These are phyloP conservation scores for Sebastes oblongus DNA, from an alignment of 2,797 vertebrate species.

Conservation along the genomic window DNA sequence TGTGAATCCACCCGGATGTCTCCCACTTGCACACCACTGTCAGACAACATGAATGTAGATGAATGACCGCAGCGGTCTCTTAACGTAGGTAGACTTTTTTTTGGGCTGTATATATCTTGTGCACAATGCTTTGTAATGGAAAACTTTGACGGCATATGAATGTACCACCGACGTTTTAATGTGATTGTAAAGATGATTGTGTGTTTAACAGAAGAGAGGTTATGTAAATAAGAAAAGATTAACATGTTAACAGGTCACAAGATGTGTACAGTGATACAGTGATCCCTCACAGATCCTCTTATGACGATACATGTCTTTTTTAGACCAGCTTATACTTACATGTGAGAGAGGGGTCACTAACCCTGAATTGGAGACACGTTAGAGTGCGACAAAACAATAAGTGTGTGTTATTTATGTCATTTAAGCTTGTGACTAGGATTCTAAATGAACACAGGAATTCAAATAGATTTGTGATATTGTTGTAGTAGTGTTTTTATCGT, in stretches of 20 bases:
- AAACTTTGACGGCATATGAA: constrained; percentile 64
- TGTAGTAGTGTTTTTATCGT: neutral
- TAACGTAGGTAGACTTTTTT: constrained; percentile 42
- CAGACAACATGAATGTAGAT: constrained; percentile 44
- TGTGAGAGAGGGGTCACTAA: constrained; percentile 30
- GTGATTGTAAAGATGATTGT: neutral
- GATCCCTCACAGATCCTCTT: constrained; percentile 57
- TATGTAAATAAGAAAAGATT: constrained; percentile 1
- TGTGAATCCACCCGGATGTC: constrained; percentile 53
- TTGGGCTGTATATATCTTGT: constrained; percentile 5
- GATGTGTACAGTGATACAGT: constrained; percentile 23
- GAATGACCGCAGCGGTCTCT: constrained; percentile 60
- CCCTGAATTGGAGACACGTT: constrained; percentile 43
- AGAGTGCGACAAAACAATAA: constrained; percentile 10
- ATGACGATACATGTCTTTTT: constrained; percentile 38
- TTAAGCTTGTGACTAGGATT: neutral
- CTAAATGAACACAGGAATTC: neutral
- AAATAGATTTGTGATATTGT: neutral
- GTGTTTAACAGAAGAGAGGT: neutral
- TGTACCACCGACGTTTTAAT: constrained; percentile 49
- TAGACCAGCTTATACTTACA: constrained; percentile 50
- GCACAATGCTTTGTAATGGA: neutral
- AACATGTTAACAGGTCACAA: constrained; percentile 9
- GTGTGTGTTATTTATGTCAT: constrained; percentile 13
- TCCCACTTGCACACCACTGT: constrained; percentile 39